phyloP scores from a whole-genome alignment of 2,113 vertebrate species.

The Oryzias celebensis region DNA sequence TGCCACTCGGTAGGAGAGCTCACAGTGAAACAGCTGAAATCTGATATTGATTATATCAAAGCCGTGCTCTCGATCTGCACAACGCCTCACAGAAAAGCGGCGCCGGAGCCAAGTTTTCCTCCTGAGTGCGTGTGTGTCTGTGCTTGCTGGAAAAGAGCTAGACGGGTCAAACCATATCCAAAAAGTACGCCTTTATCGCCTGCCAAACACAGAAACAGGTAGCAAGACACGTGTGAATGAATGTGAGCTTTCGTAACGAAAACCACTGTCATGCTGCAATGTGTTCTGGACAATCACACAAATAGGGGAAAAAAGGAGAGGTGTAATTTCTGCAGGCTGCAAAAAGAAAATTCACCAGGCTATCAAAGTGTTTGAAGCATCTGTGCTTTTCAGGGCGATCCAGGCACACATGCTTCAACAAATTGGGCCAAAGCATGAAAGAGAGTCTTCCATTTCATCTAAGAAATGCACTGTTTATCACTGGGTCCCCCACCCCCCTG shows the following conservation, averaged over 20 bases:
- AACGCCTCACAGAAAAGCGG: conserved; percentile 46
- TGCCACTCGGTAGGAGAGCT: conserved; percentile 68
- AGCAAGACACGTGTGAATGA: conserved; percentile 45
- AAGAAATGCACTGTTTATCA: conserved; percentile 46
- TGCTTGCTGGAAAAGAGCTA: conserved; percentile 36
- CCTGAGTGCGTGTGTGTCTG: conserved; percentile 24
- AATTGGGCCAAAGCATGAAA: conserved; percentile 45
- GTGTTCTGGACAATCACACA: conserved; percentile 16
- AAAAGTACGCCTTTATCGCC: conserved; percentile 48
- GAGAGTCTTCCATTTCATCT: conserved; percentile 20
- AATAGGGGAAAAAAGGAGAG: conserved; percentile 12
- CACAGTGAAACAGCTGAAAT: conserved; percentile 71
- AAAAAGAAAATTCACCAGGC: background rate
- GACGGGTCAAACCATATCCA: conserved; percentile 62
- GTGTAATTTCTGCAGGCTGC: background rate
- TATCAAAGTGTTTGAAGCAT: conserved; percentile 9
- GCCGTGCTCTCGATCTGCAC: conserved; percentile 58
- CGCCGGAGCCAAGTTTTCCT: conserved; percentile 41
- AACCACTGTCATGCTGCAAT: conserved; percentile 31
- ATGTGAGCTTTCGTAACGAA: conserved; percentile 60
- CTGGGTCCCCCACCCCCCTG: conserved; percentile 3
- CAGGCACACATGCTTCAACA: conserved; percentile 38
- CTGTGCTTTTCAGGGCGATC: conserved; percentile 16
- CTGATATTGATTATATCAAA: conserved; percentile 77
- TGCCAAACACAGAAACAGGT: conserved; percentile 57